A percentile compares a stretch with the other conserved stretches of the same genome.
phyloP scores from a whole-genome alignment of 2,888 invertebrate species.

The Cybosia mesomella region DNA sequence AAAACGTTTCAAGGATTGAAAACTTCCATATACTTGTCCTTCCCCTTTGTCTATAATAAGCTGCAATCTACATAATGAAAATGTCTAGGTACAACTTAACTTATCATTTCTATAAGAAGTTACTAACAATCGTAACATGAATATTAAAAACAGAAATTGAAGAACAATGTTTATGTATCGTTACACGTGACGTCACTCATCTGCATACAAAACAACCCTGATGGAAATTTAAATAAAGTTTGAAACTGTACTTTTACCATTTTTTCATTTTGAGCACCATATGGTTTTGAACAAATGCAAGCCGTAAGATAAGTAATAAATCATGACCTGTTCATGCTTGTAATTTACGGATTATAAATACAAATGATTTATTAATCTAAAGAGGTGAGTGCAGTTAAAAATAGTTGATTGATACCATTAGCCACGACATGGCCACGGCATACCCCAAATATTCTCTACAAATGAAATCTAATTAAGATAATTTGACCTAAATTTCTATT shows the following conservation, averaged over 20 bases:
- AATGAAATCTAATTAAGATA: slow-evolving; percentile 43
- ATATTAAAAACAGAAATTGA: neutral
- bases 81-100: neutral
- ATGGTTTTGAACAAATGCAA: slow-evolving; percentile 8
- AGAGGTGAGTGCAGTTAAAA: slow-evolving; percentile 5
- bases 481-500: slow-evolving; percentile 45
- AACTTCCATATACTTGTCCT: neutral
- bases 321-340: slow-evolving; percentile 2
- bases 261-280: slow-evolving; percentile 10
- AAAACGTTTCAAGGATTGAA: neutral
- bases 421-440: neutral
- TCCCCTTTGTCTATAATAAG: no score
- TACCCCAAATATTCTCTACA: slow-evolving; percentile 6
- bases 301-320: neutral
- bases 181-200: slow-evolving; percentile 81
- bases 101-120: neutral
- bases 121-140: neutral
- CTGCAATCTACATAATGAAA: neutral
- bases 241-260: slow-evolving; percentile 66
- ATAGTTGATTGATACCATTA: neutral
- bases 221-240: slow-evolving; percentile 80
- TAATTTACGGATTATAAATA: neutral
- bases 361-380: neutral
- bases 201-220: slow-evolving; percentile 73
- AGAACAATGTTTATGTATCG: slow-evolving; percentile 17